Evolutionary conservation across 1,140 invertebrate species (phyloP), one percentile per base, ranked within the genome.

Genomic region (Drosophila ogumai): DNA sequence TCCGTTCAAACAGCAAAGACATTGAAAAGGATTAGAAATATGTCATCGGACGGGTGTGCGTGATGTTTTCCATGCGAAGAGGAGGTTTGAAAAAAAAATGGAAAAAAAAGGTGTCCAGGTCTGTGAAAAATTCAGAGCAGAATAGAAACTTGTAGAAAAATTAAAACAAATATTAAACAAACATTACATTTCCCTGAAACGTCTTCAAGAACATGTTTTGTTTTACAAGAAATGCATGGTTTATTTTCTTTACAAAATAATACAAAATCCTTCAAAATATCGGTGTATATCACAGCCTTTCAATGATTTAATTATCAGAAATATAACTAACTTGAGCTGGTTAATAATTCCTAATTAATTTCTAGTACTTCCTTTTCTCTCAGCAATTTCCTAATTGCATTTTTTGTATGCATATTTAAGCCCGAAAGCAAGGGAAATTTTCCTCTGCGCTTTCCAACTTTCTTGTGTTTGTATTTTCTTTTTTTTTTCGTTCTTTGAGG

Each of bases 21-120:
- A 71, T 71, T 49, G 68, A 36, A 49, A 72, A 43, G 66, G 68
- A 72, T 59, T 72, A 50, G 31, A 58, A 49, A 71, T 49, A 28
- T 52, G 64, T 36, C 66, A 67, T 36, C 32, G 57, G 58, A 40
- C 40, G 56, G 17, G 61, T 64, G 61, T 65, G 56, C 61, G 61
- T 65, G 55, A 60, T 60, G 38, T 43, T 64, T 36, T 36, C 6
- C 36, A 61, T 31, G 43, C 31, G n/a, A 31, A 34, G 0, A 64
- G 43, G n/a, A 28, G 28, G 19, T 32, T 10, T 1, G 0, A n/a
- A 9, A 49, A 9, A 49, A 4, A 5, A 8, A 32, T n/a, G 8
- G 12, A n/a, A 9, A 64, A 25, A 17, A 22, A 41, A 61, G 9
- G 28, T 60, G 55, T 34, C 28, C 55, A 64, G n/a, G 55, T 32